These are phyloP conservation scores for Anorthoa munda DNA, from an alignment of 2,888 invertebrate genomes.

Conservation along the genomic window DNA sequence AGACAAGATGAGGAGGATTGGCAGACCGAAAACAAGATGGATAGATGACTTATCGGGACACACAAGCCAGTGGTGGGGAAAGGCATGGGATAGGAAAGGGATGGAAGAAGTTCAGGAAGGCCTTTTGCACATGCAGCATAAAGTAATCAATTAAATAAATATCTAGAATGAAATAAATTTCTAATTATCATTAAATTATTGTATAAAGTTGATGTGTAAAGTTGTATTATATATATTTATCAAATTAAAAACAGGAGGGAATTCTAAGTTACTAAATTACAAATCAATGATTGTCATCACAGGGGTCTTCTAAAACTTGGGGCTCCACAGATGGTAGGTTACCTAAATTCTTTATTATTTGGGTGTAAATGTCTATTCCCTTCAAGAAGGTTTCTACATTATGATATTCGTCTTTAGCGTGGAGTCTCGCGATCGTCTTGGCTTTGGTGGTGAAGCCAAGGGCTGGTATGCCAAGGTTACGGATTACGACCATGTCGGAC, in stretches of 20 bases:
- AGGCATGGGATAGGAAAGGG: no score
- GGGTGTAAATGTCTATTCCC: conserved; percentile 79
- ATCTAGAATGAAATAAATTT: no score
- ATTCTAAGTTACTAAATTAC: not conserved
- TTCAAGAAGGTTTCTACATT: conserved; percentile 75
- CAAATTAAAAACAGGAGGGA: not conserved
- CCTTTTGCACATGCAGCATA: no score
- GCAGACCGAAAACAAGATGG: no score
- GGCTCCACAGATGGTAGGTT: conserved; percentile 47
- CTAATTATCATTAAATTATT: no score
- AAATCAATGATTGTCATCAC: conserved; percentile 11
- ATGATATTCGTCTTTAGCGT: conserved; percentile 77
- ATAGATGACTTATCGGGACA: no score
- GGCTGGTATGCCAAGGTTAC: conserved; percentile 79
- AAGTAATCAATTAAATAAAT: no score
- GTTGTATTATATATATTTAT: not conserved
- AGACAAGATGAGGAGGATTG: no score
- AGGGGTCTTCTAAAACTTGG: not conserved
- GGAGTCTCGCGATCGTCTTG: conserved; percentile 69
- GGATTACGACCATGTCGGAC: conserved; percentile 77
- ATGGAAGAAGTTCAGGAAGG: no score
- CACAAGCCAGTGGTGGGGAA: no score
- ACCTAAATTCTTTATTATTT: conserved; percentile 68
- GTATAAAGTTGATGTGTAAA: no score
- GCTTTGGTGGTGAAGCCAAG: conserved; percentile 79